Base-by-base conservation (phyloP, 2,888 invertebrate species). In the Athetis lepigone region DNA sequence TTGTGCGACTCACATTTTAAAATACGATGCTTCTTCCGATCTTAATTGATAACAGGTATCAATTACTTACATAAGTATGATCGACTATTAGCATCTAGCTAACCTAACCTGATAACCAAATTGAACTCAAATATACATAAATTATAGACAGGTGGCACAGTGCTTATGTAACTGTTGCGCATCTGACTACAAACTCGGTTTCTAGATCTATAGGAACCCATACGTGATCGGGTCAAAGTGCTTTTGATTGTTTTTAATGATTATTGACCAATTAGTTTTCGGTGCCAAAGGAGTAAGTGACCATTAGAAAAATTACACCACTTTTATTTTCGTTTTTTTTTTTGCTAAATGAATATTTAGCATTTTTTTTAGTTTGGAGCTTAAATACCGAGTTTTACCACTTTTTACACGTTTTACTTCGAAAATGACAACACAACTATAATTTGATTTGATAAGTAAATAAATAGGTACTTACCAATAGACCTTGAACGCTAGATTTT, bases 91-190 rank as follows among this genome's bases (percentile, higher is more conserved):
- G 16, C 13, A 33, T 61, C 49, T 56, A 49, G 55, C 52, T 56
- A 54, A 18, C 58, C 58, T 19, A 47, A 58, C 2, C 33, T 33
- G 4, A 58, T 19, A 39, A 25, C 13, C 37, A 65, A 65, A 65
- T 65, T 27, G 43, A 49, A 62, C 45, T 25, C 49, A 45, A 70
- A 33, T 33, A 33, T n/a, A n/a, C n/a, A n/a, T 13, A 11, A 29
- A 70, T 74, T 58, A 46, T 45, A 19, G 49, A 37, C 57, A 66
- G 62, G 42, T 70, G 61, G 40, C 29, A 50, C 60, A 75, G 13
- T 33, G 52, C 27, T 77, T 73, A 73, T 29, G 21, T 77, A 64
- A 75, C 39, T 23, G 2, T 51, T 49, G 40, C 16, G 21, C 36
- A 49, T 40, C 47, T 27, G 21, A 19, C 21, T 40, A 23, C 11